These are phyloP conservation scores for Corynorhinus townsendii DNA, from an alignment of 2,113 vertebrate species.

Conservation along the genomic window DNA sequence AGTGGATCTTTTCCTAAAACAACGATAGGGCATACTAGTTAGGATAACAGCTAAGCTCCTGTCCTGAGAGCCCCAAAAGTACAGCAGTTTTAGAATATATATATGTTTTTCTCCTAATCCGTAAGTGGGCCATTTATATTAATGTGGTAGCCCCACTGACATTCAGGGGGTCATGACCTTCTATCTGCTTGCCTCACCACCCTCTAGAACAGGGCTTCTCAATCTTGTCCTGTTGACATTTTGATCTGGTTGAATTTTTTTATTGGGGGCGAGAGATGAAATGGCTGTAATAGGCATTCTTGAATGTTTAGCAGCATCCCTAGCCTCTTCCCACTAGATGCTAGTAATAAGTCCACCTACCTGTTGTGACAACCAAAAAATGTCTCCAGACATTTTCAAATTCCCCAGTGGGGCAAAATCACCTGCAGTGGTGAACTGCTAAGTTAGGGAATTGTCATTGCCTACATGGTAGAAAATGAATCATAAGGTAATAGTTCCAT, in stretches of 20 bases:
- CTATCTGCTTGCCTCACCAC: background rate
- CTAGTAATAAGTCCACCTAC: background rate
- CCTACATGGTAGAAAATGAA: background rate
- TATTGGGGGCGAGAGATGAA: background rate
- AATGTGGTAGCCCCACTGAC: no score
- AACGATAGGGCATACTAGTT: background rate
- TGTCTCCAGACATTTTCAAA: background rate
- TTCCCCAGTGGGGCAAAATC: background rate
- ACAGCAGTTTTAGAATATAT: background rate
- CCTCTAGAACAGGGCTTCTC: background rate
- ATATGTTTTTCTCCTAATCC: background rate
- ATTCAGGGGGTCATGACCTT: background rate
- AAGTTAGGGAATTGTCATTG: background rate
- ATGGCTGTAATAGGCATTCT: background rate
- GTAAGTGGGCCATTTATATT: background rate
- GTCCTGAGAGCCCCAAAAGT: background rate
- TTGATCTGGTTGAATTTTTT: background rate
- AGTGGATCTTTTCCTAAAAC: background rate
- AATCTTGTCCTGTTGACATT: background rate
- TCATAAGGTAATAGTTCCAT: background rate
- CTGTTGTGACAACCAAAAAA: background rate
- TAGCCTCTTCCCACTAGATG: background rate
- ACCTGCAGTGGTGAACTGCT: background rate
- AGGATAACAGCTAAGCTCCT: background rate
- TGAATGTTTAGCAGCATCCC: background rate